Evolutionary conservation across 2,113 vertebrate species (phyloP), one percentile per base, ranked within the genome.

Genomic region (Pterophyllum scalare): DNA sequence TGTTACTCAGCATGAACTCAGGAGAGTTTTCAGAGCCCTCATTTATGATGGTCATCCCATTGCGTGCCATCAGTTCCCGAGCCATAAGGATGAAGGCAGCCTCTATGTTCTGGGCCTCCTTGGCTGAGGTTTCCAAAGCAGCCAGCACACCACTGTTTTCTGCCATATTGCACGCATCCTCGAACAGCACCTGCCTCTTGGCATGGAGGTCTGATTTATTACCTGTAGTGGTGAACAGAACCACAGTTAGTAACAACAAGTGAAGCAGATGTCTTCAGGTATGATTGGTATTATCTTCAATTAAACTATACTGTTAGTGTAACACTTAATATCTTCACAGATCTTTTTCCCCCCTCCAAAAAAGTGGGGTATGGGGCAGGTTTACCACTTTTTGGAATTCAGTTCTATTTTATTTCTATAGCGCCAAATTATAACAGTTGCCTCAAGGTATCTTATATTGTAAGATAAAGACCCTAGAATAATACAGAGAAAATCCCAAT

Each of bases 101-200:
- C 0, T 94, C 93, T 19, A 95, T 87, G 20, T 95, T 95, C 84
- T 95, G 94, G 14, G 94, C 92, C 62, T 93, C 91, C 87, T 94
- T 94, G 75, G 98, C 98, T 0, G 98, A 99, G 0, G 98, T 99
- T 90, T 99, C 98, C 89, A 99, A 65, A 3, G 97, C 97, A 1
- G 98, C 98, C 6, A 98, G 91, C 62, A 97, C 94, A 14, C 95
- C 90, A 0, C 96, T 86, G 77, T 97, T 97, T 93, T 98, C 97
- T 0, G 98, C 97, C 87, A 99, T 88, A 0, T 96, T 96, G 90
- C 98, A 99, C 13, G 97, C 98, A 0, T 99, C 98, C 85, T 97
- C 96, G 22, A 99, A 99, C 28, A 97, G 87, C 35, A 99, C 97
- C 2, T 97, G 96, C 24, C 98, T 96, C 77, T 97, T 92, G 7